phyloP scores from a whole-genome alignment of 2,888 invertebrate genomes.

The Prenolepis imparis region DNA sequence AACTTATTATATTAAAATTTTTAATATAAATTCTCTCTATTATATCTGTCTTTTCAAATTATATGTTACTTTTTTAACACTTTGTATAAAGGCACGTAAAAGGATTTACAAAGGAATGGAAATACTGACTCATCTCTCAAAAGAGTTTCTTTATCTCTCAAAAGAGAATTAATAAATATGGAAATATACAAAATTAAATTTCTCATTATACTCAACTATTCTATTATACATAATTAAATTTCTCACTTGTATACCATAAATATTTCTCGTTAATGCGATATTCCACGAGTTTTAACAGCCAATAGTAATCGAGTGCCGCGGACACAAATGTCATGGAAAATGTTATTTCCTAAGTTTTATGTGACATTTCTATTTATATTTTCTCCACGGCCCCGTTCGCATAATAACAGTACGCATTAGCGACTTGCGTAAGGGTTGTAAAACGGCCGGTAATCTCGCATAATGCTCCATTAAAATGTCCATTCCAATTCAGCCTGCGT shows the following conservation, averaged over 20 bases:
- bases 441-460: constrained; percentile 2
- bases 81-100: too few relatives aligned
- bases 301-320: not conserved
- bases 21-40: not conserved
- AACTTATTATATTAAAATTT: not conserved
- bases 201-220: not conserved
- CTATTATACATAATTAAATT: not conserved
- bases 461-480: constrained; percentile 42
- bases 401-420: constrained; percentile 18
- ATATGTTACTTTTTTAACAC: not conserved
- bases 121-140: not conserved
- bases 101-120: not conserved
- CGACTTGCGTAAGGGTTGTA: constrained; percentile 27
- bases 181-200: not conserved
- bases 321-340: constrained; percentile 5
- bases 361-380: constrained; percentile 29
- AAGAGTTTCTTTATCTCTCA: not conserved
- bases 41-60: not conserved
- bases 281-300: not conserved
- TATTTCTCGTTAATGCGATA: not conserved
- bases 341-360: constrained; percentile 15
- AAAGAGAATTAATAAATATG: not conserved
- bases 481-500: constrained; percentile 27
- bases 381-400: not conserved
- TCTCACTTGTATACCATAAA: not conserved